These are phyloP conservation scores for Leptodactylus fallax DNA, from an alignment of 2,797 vertebrate genomes.

Conservation along the genomic window DNA sequence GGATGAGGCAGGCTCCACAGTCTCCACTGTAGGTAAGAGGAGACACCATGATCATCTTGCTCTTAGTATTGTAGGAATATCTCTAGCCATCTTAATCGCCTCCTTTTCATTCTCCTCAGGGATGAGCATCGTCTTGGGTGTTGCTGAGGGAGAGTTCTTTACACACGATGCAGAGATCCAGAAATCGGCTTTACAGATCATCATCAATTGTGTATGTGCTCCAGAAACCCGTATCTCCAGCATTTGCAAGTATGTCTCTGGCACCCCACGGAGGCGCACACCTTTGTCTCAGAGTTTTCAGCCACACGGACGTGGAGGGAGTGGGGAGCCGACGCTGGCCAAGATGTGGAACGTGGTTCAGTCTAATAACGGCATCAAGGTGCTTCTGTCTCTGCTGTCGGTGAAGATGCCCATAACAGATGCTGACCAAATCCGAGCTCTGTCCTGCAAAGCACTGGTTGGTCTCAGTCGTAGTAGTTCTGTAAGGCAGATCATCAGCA, in stretches of 20 bases:
- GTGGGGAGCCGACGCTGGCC: slow-evolving; percentile 89
- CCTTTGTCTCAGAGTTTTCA: slow-evolving; percentile 68
- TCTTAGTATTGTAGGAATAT: too few species aligned
- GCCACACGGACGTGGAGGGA: slow-evolving; percentile 86
- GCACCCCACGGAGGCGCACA: slow-evolving; percentile 90
- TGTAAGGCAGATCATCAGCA: slow-evolving; percentile 97
- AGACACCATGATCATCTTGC: neutral
- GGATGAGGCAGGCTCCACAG: slow-evolving; percentile 90
- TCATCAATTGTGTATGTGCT: slow-evolving; percentile 97
- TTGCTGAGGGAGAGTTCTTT: slow-evolving; percentile 97
- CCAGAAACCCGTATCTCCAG: slow-evolving; percentile 96
- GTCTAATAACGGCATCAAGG: slow-evolving; percentile 99
- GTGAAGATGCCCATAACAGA: slow-evolving; percentile 99
- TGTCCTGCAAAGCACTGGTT: slow-evolving; percentile 95
- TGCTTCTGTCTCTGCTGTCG: slow-evolving; percentile 92
- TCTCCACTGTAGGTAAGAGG: slow-evolving; percentile 93
- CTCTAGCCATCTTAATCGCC: neutral
- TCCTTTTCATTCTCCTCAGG: slow-evolving; percentile 75
- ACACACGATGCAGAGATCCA: slow-evolving; percentile 98
- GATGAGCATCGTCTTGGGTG: slow-evolving; percentile 96
- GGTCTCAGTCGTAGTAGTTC: slow-evolving; percentile 92
- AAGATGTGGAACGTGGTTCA: slow-evolving; percentile 99
- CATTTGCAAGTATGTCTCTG: slow-evolving; percentile 96
- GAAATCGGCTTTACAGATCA: slow-evolving; percentile 97
- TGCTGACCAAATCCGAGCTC: slow-evolving; percentile 94